Conservation (phyloP, 1,140 invertebrate species). For the Bombus superbus region DNA sequence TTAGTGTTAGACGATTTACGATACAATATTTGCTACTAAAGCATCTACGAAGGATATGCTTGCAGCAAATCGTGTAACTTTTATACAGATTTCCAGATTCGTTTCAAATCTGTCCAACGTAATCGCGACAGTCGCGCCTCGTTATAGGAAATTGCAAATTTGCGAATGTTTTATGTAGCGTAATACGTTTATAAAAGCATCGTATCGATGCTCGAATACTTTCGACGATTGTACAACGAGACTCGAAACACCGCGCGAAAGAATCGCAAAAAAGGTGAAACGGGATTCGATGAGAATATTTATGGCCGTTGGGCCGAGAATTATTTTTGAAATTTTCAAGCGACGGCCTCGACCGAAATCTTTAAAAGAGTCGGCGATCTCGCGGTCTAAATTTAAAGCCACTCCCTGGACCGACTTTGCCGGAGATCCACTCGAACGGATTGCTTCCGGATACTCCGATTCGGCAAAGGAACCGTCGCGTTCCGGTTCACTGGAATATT, state of each 20-base stretch:
- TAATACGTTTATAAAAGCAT: too few relatives aligned
- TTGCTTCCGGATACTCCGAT: not conserved
- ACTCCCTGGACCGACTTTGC: not conserved
- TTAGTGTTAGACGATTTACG: too few relatives aligned
- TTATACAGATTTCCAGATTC: too few relatives aligned
- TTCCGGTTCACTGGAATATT: not conserved
- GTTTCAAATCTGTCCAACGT: too few relatives aligned
- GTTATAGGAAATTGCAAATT: too few relatives aligned
- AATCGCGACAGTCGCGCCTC: too few relatives aligned
- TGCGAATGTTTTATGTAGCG: accelerated
- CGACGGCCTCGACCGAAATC: slow-evolving; percentile 2
- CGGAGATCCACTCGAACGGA: not conserved
- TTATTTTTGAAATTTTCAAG: slow-evolving; percentile 48
- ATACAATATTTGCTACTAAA: too few relatives aligned
- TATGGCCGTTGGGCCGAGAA: not conserved
- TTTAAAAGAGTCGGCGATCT: slow-evolving; percentile 21
- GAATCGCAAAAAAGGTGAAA: not conserved
- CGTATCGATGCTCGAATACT: too few relatives aligned
- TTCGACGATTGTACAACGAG: too few relatives aligned
- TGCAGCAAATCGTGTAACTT: too few relatives aligned
- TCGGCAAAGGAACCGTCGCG: not conserved
- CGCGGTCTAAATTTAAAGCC: slow-evolving; percentile 59
- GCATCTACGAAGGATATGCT: too few relatives aligned
- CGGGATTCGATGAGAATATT: not conserved
- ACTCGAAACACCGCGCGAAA: too few relatives aligned